A percentile compares a stretch with the other conserved stretches of the same genome.
phyloP scores from a whole-genome alignment of 2,797 vertebrate genomes.

The Lithobates sylvaticus region DNA sequence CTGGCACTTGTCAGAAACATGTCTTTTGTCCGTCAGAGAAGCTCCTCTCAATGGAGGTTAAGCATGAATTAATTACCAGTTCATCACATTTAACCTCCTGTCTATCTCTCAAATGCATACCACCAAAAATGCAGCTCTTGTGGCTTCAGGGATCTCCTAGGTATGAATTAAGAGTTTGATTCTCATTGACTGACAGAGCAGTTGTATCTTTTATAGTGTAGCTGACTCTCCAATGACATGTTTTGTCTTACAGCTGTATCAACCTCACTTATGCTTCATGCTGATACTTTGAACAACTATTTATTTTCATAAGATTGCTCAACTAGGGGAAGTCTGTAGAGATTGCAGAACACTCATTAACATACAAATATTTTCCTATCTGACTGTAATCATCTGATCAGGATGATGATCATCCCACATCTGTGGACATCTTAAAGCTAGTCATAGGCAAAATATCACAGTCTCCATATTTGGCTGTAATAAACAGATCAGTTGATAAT shows the following conservation, averaged over 20 bases:
- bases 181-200: conserved; percentile 56
- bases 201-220: conserved; percentile 42
- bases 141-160: conserved; percentile 61
- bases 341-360: too few species aligned
- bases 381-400: too few species aligned
- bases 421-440: too few species aligned
- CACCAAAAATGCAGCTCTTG: conserved; percentile 50
- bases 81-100: conserved; percentile 63
- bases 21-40: conserved; percentile 61
- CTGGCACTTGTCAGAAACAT: conserved; percentile 61
- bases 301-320: too few species aligned
- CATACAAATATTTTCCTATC: too few species aligned
- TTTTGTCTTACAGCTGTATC: conserved; percentile 45
- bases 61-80: conserved; percentile 63
- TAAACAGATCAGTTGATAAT: too few species aligned
- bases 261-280: background rate
- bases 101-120: conserved; percentile 59
- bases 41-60: conserved; percentile 63
- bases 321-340: too few species aligned
- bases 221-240: conserved; percentile 40
- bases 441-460: too few species aligned
- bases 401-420: too few species aligned
- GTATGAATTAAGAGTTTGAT: conserved; percentile 57
- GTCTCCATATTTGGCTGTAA: too few species aligned
- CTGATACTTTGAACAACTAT: background rate